These are phyloP conservation scores for Limnephilus auricula DNA, from an alignment of 2,888 invertebrate species.

Conservation along the genomic window DNA sequence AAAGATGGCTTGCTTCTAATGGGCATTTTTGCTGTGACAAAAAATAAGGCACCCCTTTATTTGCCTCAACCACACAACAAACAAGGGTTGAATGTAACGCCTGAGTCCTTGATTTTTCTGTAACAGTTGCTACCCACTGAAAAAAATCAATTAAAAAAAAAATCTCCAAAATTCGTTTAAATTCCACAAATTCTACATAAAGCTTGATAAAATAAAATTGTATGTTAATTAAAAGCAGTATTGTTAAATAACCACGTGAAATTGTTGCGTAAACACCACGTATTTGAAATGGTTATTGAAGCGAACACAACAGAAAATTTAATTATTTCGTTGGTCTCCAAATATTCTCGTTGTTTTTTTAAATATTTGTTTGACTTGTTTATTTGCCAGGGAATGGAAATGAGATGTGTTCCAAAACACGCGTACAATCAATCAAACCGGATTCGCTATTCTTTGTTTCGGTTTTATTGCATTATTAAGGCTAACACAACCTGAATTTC, in stretches of 20 bases:
- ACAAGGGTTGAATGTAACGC: too few species aligned
- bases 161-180: not conserved
- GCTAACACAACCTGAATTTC: not conserved
- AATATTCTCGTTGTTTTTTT: not conserved
- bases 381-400: not conserved
- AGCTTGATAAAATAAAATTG: not conserved
- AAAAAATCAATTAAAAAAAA: not conserved
- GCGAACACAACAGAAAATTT: not conserved
- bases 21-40: too few species aligned
- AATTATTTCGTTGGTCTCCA: not conserved
- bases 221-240: not conserved
- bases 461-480: not conserved
- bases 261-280: not conserved
- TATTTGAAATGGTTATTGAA: not conserved
- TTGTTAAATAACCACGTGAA: not conserved
- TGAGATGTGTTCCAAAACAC: not conserved
- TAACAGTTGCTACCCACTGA: not conserved
- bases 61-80: too few species aligned
- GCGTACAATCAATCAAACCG: not conserved
- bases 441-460: not conserved
- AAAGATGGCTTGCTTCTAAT: too few species aligned
- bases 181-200: not conserved
- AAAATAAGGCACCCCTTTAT: too few species aligned
- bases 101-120: not conserved
- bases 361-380: not conserved